A percentile compares a stretch with the other conserved stretches of the same genome.
phyloP scores from a whole-genome alignment of 2,113 vertebrate genomes.

The Tachuris rubrigastra region DNA sequence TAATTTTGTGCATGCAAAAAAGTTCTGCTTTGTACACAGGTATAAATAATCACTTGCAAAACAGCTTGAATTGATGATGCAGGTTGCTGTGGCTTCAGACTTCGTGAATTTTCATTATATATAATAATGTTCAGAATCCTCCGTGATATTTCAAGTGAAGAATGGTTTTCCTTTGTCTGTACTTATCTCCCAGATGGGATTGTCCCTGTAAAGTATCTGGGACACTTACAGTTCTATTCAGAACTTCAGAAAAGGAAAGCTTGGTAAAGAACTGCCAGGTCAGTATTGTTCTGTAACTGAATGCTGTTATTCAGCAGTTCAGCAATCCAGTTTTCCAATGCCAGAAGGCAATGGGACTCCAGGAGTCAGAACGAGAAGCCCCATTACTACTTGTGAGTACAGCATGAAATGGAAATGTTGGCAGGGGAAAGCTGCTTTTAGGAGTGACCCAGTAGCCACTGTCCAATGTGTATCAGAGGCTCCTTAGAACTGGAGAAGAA shows the following conservation, averaged over 20 bases:
- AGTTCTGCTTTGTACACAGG: background rate
- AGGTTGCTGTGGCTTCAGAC: background rate
- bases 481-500: background rate
- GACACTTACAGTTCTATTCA: background rate
- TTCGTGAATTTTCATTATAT: background rate
- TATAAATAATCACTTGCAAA: background rate
- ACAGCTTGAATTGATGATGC: background rate
- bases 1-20: background rate
- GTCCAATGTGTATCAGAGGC: background rate
- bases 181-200: background rate
- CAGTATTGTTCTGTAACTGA: background rate
- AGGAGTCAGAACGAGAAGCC: background rate
- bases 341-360: background rate
- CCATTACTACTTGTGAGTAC: background rate
- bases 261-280: background rate
- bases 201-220: background rate
- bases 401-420: background rate
- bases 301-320: constrained; percentile 1
- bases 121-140: background rate
- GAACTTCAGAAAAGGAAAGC: background rate
- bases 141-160: background rate
- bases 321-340: background rate
- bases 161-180: background rate
- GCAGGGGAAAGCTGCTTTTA: background rate
- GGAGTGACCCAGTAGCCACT: background rate